Evolutionary conservation across 2,888 invertebrate genomes (phyloP), one percentile per base, ranked within the genome.

Genomic region (Dryococelus australis): DNA sequence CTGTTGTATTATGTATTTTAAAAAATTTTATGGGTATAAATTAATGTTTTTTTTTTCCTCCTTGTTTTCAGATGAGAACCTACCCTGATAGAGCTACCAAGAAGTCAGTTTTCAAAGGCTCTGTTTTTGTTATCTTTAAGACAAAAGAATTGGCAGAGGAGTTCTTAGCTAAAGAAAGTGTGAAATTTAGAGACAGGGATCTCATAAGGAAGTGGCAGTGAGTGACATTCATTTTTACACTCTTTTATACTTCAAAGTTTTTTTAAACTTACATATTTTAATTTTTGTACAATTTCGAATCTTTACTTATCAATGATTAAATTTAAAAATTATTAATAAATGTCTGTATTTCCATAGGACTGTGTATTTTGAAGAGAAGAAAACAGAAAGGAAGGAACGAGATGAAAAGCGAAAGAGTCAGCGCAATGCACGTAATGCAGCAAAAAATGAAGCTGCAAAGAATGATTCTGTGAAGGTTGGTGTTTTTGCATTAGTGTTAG

Each of bases 41-140:
- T 35, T 35, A 35, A 35, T 35, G 35, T 35, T 1, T 3, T 35
- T 1, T 35, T 35, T 35, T 35, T 35, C 4, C 4, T 35, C 35
- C 43, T 89, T 81, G 87, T 87, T 91, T 90, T 35, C 88, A 93
- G 93, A 93, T 94, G 93, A 92, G 94, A 86, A 92, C 92, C 88
- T 96, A 94, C 90, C 92, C 92, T 86, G 96, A 96, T 90, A 95
- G 94, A 89, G 93, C 94, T 0, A 93, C 94, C 3, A 96, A 96
- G 91, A 93, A 94, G 85, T 93, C 94, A 86, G 92, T 94, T 88
- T 98, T 98, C 91, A 98, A 99, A 93, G 99, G 99, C 86, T 99
- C 99, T 0, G 96, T 98, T 85, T 99, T 98, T 92, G 95, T 96
- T 16, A 96, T 97, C 9, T 99, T 99, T 92, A 95, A 95, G 90